Evolutionary conservation across 2,113 vertebrate species (phyloP).

Genomic region (Paramisgurnus dabryanus): DNA sequence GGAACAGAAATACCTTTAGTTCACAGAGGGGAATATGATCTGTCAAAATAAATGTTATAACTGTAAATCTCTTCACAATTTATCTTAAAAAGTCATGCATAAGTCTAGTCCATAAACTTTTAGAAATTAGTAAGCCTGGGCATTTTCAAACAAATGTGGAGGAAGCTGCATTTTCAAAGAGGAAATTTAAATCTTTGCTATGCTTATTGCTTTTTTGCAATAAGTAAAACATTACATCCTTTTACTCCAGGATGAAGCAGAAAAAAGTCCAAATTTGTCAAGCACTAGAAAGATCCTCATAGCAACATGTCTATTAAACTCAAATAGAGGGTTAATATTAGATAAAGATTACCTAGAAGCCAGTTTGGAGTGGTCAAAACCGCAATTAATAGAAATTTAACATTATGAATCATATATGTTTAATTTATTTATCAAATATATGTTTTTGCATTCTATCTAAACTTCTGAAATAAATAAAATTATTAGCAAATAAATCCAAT

Average conservation of each 20-base stretch:
- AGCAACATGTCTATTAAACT: neutral
- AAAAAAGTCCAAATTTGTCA: neutral
- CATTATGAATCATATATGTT: too few species aligned
- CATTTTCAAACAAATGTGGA: too few species aligned
- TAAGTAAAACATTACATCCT: conserved; percentile 49
- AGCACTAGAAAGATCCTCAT: neutral
- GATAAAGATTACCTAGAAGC: conserved; percentile 13
- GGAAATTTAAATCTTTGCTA: too few species aligned
- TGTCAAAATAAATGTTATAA: neutral
- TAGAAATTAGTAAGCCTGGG: too few species aligned
- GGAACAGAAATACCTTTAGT: conserved; percentile 8
- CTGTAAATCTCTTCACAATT: neutral
- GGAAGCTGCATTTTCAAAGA: too few species aligned
- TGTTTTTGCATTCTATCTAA: too few species aligned
- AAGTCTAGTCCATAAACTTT: neutral
- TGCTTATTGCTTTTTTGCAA: neutral
- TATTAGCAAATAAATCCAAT: too few species aligned
- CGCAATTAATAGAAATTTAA: neutral
- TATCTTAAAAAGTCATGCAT: neutral
- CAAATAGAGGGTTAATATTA: conserved; percentile 19
- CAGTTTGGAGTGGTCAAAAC: neutral
- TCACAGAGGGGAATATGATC: neutral
- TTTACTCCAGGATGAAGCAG: conserved; percentile 28
- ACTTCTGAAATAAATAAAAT: too few species aligned
- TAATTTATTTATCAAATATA: too few species aligned